Conservation (phyloP, 2,888 invertebrate genomes). For the Halictus ligatus region DNA sequence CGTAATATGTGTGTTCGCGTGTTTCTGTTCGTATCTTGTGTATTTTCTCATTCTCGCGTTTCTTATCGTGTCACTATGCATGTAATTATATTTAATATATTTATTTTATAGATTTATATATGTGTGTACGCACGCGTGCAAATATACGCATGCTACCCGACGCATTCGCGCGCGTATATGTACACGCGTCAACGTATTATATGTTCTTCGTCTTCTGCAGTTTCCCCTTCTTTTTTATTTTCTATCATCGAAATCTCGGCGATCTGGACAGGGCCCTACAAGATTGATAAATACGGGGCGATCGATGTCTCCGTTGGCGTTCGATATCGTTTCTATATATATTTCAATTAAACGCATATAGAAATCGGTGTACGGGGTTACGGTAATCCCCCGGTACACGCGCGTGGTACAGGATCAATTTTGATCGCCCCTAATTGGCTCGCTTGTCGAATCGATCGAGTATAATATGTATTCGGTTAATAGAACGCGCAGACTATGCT, state of each 20-base stretch:
- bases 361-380: background rate
- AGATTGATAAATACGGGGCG: constrained; percentile 50
- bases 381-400: background rate
- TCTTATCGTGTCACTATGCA: constrained; percentile 8
- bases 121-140: background rate
- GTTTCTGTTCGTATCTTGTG: background rate
- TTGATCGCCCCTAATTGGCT: constrained; percentile 65
- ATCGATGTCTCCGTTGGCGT: constrained; percentile 44
- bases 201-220: background rate
- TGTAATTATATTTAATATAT: constrained; percentile 7
- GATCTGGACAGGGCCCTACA: constrained; percentile 62
- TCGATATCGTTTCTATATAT: constrained; percentile 10
- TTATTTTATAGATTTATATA: background rate
- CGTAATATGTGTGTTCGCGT: background rate
- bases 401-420: constrained; percentile 18
- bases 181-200: background rate
- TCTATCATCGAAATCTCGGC: constrained; percentile 56
- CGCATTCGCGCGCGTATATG: background rate
- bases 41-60: background rate
- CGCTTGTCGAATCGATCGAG: constrained; percentile 73
- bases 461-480: constrained; percentile 50
- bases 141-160: background rate
- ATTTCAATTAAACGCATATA: background rate
- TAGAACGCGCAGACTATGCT: constrained; percentile 48
- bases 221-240: background rate